Evolutionary conservation across 1,140 invertebrate genomes (phyloP), one percentile per base, ranked within the genome.

Genomic region (Drosophila tristis): DNA sequence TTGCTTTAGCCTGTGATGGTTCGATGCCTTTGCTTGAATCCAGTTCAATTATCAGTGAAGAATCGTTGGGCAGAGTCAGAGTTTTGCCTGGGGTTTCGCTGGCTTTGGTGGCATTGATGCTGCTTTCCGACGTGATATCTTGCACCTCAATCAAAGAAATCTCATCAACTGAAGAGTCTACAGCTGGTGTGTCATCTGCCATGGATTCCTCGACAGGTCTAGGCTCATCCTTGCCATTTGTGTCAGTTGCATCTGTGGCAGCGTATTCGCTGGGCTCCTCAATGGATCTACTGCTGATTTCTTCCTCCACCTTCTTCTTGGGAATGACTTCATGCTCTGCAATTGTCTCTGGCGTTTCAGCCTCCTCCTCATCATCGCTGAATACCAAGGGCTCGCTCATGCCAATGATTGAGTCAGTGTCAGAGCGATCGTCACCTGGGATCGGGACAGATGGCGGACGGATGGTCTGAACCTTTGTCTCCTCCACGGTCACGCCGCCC

Each of bases 301-400:
- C 20, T 15, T 16, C 20, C n/a, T 2, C 31, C 8, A 31, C 31
- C 31, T 31, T 31, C 31, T 47, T 57, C 25, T 49, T 45, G 7
- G 71, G n/a, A 25, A 20, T 56, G 23, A 2, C n/a, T 11, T 39
- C 13, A 9, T 42, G 7, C 23, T 53, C 26, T 23, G 35, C 35
- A 4, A 13, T 13, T 25, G 25, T 15, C 6, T 45, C 15, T 7
- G 5, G 6, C 6, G 6, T 1, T 29, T 0, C 26, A 29, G 39
- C 25, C 1, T 58, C 56, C n/a, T 63, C 66, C 9, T 78, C 81
- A 50, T 85, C 80, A 15, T 84, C 80, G 45, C 82, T 85, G 0
- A 85, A 7, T n/a, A 86, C 60, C 3, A 85, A 39, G 31, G 81
- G 82, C 16, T 85, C 81, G 0, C 50, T 31, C 26, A 85, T 55